Evolutionary conservation across 2,797 vertebrate genomes (phyloP), one percentile per base, ranked within the genome.

Genomic region (Halcyon chelicuti): DNA sequence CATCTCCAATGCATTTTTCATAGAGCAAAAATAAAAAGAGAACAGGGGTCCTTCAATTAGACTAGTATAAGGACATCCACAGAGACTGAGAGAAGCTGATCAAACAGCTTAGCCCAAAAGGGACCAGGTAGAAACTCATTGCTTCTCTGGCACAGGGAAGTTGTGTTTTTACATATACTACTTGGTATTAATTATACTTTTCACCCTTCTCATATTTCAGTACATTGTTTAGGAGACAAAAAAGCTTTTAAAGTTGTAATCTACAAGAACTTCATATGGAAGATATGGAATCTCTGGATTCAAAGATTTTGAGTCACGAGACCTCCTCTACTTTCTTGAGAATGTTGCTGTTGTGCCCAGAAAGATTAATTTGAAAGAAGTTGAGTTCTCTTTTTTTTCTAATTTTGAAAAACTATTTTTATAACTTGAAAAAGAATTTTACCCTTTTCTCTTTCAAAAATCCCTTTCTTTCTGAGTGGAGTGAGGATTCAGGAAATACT

Each of bases 1-100:
- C 98, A 98, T 98, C 96, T 94, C 93, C 97, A 93, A 98, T 98
- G 97, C 97, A 98, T 98, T 98, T 98, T 98, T 98, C 96, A 98
- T 98, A 97, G 97, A 97, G 97, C 94, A 97, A 98, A 98, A 98
- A 98, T 98, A 98, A 98, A 97, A 98, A 97, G 97, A 98, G 98
- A 98, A 98, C 98, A 98, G 97, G 97, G 98, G 96, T 98, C 98
- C 98, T 98, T 98, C 98, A 98, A 98, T 98, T 98, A 98, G 97
- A 96, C 96, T 97, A 57, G 88, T 96, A 98, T 98, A 98, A 98
- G 98, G 97, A 98, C 96, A 98, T 98, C 98, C 98, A 88, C 97
- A 98, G 98, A 98, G 98, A 98, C 97, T 74, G 78, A 96, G 85
- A 78, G 95, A 97, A 97, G 95, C 98, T 98, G 98, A 98, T 98